Evolutionary conservation across 2,888 invertebrate genomes (phyloP).

Genomic region (Tolmerus cingulatus): DNA sequence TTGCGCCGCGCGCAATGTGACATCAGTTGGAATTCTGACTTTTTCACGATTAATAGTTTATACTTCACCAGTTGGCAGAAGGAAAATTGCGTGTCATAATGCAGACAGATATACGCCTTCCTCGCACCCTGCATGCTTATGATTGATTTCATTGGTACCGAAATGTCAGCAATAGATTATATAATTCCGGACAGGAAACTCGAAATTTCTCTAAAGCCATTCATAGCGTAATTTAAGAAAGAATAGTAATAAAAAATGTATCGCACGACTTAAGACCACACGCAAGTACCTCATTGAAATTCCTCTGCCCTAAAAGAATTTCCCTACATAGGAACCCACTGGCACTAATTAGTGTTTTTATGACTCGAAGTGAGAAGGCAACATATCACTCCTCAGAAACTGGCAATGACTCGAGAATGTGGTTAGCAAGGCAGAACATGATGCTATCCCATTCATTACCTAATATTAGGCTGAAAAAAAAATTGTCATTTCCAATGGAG

Average conservation of each 20-base stretch:
- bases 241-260: not conserved
- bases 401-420: slow-evolving; percentile 23
- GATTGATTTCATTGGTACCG: not conserved
- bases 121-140: not conserved
- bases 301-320: slow-evolving; percentile 9
- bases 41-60: slow-evolving; percentile 3
- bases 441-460: slow-evolving; percentile 25
- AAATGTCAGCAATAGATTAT: not conserved
- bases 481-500: not conserved
- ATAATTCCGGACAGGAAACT: not conserved
- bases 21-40: not conserved
- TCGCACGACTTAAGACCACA: slow-evolving; percentile 8
- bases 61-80: not conserved
- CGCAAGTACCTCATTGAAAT: slow-evolving; percentile 20
- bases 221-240: not conserved
- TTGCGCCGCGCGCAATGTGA: not conserved
- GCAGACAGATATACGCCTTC: not conserved
- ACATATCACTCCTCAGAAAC: slow-evolving; percentile 18
- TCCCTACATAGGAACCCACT: slow-evolving; percentile 21
- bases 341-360: slow-evolving; percentile 37
- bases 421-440: slow-evolving; percentile 28
- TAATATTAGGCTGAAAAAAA: not conserved
- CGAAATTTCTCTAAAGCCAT: not conserved
- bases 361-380: slow-evolving; percentile 29
- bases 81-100: not conserved